These are phyloP conservation scores for Myiothlypis chrysogaster DNA, from an alignment of 2,797 vertebrate species.

Conservation along the genomic window DNA sequence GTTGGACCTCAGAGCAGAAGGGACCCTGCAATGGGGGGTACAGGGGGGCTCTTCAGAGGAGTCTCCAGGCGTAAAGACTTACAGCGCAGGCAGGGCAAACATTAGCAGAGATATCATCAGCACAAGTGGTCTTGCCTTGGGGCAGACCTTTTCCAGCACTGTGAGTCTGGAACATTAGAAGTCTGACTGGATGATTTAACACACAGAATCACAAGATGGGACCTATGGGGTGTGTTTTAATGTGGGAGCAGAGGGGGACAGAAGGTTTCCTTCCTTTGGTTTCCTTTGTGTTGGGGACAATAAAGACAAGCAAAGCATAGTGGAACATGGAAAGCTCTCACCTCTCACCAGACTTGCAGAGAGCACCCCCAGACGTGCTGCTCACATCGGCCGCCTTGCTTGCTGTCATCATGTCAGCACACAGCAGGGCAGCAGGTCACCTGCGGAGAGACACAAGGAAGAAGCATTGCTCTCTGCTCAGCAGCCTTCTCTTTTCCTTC, in stretches of 20 bases:
- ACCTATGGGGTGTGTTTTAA: not conserved
- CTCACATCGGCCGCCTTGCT: constrained; percentile 56
- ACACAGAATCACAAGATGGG: not conserved
- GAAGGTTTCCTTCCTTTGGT: not conserved
- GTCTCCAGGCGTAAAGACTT: not conserved
- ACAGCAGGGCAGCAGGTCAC: constrained; percentile 37
- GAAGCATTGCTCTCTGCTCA: not conserved
- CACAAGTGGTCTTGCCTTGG: not conserved
- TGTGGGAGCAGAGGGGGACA: not conserved
- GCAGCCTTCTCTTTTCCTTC: not conserved
- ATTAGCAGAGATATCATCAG: not conserved
- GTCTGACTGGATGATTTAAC: not conserved
- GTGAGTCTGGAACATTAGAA: not conserved
- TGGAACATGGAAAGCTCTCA: not conserved
- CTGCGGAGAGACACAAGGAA: constrained; percentile 48
- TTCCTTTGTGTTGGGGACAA: not conserved
- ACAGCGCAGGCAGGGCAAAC: not conserved
- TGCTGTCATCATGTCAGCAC: constrained; percentile 77
- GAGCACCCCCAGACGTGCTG: constrained; percentile 56
- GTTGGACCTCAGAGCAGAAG: not conserved
- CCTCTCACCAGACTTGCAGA: constrained; percentile 54
- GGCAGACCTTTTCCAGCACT: not conserved
- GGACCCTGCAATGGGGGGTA: not conserved
- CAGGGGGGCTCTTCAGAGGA: not conserved
- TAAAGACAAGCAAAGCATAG: not conserved